These are phyloP conservation scores for Mixornis gularis DNA, from an alignment of 2,113 vertebrate genomes.

Conservation along the genomic window DNA sequence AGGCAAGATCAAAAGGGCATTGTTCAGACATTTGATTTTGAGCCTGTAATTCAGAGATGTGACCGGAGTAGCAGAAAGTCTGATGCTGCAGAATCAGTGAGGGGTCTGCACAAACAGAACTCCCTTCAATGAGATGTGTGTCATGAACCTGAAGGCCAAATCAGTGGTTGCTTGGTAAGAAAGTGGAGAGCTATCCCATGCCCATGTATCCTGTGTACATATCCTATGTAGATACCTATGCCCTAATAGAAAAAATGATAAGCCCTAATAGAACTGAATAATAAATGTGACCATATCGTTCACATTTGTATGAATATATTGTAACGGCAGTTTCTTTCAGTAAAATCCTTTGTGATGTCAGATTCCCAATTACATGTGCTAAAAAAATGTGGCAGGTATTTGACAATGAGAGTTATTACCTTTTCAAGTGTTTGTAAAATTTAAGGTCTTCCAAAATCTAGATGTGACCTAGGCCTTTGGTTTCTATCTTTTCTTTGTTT, in stretches of 20 bases:
- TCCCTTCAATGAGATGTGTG: accelerated
- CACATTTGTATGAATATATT: neutral
- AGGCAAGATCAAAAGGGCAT: accelerated
- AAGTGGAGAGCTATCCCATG: neutral
- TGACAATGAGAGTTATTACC: neutral
- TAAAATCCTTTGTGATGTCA: neutral
- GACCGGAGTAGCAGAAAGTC: neutral
- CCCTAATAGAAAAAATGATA: neutral
- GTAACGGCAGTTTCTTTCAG: neutral
- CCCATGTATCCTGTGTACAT: neutral
- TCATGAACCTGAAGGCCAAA: neutral
- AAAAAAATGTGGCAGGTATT: neutral
- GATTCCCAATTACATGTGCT: neutral
- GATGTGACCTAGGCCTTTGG: neutral
- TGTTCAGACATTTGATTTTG: neutral
- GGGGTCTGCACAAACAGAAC: neutral
- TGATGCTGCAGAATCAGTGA: neutral
- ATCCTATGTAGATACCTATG: neutral
- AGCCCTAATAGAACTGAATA: neutral
- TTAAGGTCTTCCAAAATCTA: neutral
- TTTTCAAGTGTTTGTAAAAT: neutral
- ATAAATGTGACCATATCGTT: neutral
- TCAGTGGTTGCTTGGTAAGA: neutral
- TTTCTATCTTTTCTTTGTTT: neutral
- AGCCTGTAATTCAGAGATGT: neutral